phyloP scores from a whole-genome alignment of 2,113 vertebrate genomes.

The Catharus bicknelli region DNA sequence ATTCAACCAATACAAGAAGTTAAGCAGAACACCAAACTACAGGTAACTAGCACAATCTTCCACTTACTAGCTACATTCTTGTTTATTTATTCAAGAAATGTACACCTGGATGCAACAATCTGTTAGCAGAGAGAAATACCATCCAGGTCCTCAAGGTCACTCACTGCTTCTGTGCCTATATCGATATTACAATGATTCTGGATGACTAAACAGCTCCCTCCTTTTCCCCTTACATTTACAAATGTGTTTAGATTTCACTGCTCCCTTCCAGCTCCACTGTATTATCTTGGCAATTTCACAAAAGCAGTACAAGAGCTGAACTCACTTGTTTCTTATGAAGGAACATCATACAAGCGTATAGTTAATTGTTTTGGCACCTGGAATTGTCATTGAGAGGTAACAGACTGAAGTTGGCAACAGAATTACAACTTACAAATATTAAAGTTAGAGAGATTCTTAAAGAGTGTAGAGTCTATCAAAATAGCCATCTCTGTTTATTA shows the following conservation, averaged over 20 bases:
- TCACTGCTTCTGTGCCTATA: not conserved
- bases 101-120: not conserved
- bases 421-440: not conserved
- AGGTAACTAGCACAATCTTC: not conserved
- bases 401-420: not conserved
- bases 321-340: not conserved
- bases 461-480: not conserved
- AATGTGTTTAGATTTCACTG: not conserved
- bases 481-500: not conserved
- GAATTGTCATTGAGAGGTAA: not conserved
- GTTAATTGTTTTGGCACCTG: fast-evolving
- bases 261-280: not conserved
- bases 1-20: not conserved
- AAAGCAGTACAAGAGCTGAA: not conserved
- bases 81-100: not conserved
- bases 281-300: not conserved
- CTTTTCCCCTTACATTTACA: not conserved
- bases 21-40: not conserved
- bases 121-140: not conserved
- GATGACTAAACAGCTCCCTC: not conserved
- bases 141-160: not conserved
- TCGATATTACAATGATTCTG: not conserved
- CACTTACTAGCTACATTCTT: not conserved
- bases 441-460: not conserved
- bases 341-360: not conserved